Percentiles rank a stretch among this genome's conserved stretches.
Conservation (phyloP, 1,140 invertebrate species). For the Pinna nobilis region DNA sequence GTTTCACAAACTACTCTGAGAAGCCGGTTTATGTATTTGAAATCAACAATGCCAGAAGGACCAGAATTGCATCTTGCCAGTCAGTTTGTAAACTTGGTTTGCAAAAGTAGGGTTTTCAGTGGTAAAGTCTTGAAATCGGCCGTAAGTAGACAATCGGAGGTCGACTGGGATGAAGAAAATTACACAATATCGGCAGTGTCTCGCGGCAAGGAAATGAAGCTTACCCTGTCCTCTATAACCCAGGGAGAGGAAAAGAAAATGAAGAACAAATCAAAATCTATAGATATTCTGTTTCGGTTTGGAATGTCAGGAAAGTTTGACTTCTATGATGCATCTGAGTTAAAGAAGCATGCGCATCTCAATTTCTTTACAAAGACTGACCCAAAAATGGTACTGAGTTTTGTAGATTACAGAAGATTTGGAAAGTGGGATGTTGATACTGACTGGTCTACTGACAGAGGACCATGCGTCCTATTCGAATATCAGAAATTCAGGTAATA, state of each 20-base stretch:
- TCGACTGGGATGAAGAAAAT: constrained; percentile 51
- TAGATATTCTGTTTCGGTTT: constrained; percentile 71
- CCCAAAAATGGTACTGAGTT: constrained; percentile 70
- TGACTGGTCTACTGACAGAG: constrained; percentile 68
- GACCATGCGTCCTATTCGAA: constrained; percentile 72
- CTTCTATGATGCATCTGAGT: constrained; percentile 56
- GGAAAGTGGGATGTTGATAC: constrained; percentile 68
- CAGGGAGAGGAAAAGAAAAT: not conserved
- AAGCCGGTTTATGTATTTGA: not conserved
- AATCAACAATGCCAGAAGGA: constrained; percentile 68
- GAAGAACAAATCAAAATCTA: constrained; percentile 3
- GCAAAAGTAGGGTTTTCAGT: constrained; percentile 53
- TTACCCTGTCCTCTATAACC: constrained; percentile 41
- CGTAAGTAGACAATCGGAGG: constrained; percentile 56
- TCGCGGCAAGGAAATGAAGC: constrained; percentile 63
- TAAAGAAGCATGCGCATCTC: constrained; percentile 74
- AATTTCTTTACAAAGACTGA: constrained; percentile 63
- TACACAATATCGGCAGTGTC: constrained; percentile 58
- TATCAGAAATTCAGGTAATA: constrained; percentile 68
- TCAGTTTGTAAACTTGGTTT: constrained; percentile 62
- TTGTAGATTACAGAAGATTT: constrained; percentile 74
- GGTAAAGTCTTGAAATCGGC: constrained; percentile 56
- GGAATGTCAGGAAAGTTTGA: constrained; percentile 74
- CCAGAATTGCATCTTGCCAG: constrained; percentile 66
- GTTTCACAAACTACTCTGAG: not conserved